These are phyloP conservation scores for Drosophila tsacasi DNA, from an alignment of 1,140 invertebrate genomes.

Conservation along the genomic window DNA sequence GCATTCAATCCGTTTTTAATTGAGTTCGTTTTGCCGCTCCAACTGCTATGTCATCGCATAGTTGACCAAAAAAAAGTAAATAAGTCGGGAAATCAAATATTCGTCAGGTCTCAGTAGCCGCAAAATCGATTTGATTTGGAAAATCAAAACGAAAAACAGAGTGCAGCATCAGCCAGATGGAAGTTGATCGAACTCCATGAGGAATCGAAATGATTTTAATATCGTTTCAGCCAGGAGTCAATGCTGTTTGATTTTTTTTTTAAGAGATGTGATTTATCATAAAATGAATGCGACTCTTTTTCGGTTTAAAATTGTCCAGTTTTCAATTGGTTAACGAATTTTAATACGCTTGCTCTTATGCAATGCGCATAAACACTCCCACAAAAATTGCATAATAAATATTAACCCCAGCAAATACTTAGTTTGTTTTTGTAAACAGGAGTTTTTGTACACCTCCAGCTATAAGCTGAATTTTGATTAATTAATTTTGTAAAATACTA, in stretches of 20 bases:
- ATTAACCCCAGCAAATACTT: neutral
- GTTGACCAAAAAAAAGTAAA: constrained; percentile 3
- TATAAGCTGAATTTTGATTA: constrained; percentile 22
- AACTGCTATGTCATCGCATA: constrained; percentile 18
- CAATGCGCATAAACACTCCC: neutral
- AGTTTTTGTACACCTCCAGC: neutral
- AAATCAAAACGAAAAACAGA: constrained; percentile 10
- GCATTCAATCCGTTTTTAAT: constrained; percentile 45
- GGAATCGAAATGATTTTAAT: constrained; percentile 5
- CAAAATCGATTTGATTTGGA: constrained; percentile 31
- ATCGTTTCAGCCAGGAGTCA: constrained; percentile 10
- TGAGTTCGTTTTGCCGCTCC: constrained; percentile 40
- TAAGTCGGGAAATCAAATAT: constrained; percentile 42
- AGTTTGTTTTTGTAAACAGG: neutral
- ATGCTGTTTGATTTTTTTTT: neutral
- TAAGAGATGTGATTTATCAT: neutral
- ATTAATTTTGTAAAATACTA: constrained; percentile 29
- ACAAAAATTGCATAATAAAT: neutral
- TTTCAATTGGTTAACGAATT: neutral
- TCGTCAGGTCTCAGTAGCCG: constrained; percentile 26
- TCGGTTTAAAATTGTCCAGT: neutral
- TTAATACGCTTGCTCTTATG: neutral
- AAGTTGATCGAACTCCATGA: constrained; percentile 11
- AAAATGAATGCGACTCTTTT: neutral
- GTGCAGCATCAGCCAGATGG: neutral